A percentile compares a stretch with the other conserved stretches of the same genome.
phyloP scores from a whole-genome alignment of 2,113 vertebrate species.

The Zosterops lateralis region DNA sequence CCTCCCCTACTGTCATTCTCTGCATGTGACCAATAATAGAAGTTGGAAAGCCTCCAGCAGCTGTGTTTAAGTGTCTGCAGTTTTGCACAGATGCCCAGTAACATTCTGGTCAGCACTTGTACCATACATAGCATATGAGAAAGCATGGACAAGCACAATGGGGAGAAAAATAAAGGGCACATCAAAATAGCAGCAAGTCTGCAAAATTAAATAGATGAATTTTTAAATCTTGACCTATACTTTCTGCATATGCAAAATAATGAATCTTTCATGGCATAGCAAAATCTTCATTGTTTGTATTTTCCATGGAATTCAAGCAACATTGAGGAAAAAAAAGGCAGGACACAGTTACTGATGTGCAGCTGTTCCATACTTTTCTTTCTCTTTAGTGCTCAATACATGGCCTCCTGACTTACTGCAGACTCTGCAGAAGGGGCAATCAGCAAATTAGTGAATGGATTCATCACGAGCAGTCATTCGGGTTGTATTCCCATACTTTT shows the following conservation, averaged over 20 bases:
- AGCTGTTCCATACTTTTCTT: neutral
- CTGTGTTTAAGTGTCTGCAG: neutral
- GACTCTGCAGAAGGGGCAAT: neutral
- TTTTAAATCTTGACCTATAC: neutral
- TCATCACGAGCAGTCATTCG: neutral
- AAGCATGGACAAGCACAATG: neutral
- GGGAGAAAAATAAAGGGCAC: neutral
- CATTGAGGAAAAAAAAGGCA: neutral
- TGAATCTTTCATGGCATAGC: neutral
- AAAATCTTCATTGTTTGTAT: neutral
- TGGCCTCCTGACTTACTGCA: neutral
- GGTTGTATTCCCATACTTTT: neutral
- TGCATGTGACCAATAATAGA: neutral
- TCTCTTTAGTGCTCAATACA: neutral
- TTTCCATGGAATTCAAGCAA: neutral
- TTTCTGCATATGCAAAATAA: neutral
- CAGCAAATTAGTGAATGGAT: neutral
- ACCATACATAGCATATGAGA: neutral
- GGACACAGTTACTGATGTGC: neutral
- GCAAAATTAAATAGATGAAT: neutral
- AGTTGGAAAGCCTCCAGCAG: slow-evolving; percentile 25
- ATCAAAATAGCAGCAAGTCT: neutral
- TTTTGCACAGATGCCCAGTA: slow-evolving; percentile 6
- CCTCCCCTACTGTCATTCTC: neutral
- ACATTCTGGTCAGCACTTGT: neutral